Base-by-base conservation (phyloP, 1,140 invertebrate species). In the Platyscapa corneri region DNA sequence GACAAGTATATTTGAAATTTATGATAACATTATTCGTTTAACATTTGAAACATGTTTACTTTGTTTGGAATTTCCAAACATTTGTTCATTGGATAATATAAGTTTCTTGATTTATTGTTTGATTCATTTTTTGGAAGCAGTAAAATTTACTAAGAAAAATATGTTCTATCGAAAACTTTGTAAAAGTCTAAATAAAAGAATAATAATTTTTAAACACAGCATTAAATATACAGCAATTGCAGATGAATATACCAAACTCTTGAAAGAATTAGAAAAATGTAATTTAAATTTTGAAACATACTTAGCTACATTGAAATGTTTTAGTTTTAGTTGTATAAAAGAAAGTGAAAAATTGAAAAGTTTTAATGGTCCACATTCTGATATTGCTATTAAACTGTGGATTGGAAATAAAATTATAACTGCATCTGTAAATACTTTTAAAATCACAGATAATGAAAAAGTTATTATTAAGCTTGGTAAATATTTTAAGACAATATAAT, bases 21-120 rank as follows among this genome's bases (percentile, higher is more conserved):
- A 78, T 34, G 67, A 89, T 37, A 78, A 89, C n/a, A 78, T 92
- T 5, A 79, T 89, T 30, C 84, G 85, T 18, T 79, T 92, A 0
- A 92, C 89, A 0, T 88, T 90, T 3, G 90, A 92, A 67, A 89
- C 90, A 3, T 89, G 88, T 49, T 78, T 87, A 0, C 86, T 92
- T n/a, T 89, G 87, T 49, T 42, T 92, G 32, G 90, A 91, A 72
- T 89, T 89, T 67, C 89, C 88, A 14, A 3, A 83, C 0, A 42
- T 88, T 27, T 83, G 85, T 56, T 72, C 87, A 1, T 34, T 37
- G 0, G 56, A 87, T 6, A 88, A 84, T 7, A 83, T 89, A 60
- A 42, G 80, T 10, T 78, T 83, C 5, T 18, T 89, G 8, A 18
- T 90, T 7, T 82, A 88, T 79, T 89, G 83, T 34, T 60, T 89